Conservation (phyloP, 35 echinoderm and acorn worm species). For the Ptychodera flava region DNA sequence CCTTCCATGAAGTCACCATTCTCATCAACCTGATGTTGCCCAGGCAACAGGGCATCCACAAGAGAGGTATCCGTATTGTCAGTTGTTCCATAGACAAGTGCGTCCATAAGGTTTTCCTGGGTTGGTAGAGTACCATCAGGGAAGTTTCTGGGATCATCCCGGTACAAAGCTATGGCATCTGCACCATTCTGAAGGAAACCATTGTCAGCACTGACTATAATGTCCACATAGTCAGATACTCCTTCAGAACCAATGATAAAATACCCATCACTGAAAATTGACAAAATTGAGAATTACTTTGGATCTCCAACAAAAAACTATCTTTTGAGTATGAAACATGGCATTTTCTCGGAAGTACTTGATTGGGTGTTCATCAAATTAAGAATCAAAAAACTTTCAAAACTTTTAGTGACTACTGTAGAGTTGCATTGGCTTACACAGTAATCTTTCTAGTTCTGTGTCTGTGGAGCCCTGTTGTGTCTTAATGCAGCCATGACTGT, state of each 20-base stretch:
- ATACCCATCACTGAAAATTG: slow-evolving; percentile 48
- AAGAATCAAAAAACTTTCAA: too few relatives aligned
- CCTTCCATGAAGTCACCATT: slow-evolving; percentile 35
- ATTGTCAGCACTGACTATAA: not conserved
- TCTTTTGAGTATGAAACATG: not conserved
- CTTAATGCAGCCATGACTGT: too few relatives aligned
- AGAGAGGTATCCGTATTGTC: slow-evolving; percentile 23
- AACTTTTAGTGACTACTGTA: too few relatives aligned
- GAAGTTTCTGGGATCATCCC: slow-evolving; percentile 31
- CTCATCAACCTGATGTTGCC: slow-evolving; percentile 47
- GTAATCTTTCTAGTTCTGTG: too few relatives aligned
- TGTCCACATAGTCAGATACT: slow-evolving; percentile 4
- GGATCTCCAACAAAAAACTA: not conserved
- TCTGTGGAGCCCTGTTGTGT: too few relatives aligned
- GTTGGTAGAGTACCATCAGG: slow-evolving; percentile 32
- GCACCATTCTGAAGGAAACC: slow-evolving; percentile 34
- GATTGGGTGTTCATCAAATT: too few relatives aligned
- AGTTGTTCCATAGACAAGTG: slow-evolving; percentile 47
- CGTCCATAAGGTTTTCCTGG: slow-evolving; percentile 52
- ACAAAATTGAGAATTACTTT: not conserved
- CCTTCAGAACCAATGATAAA: slow-evolving; percentile 34
- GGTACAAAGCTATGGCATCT: slow-evolving; percentile 73
- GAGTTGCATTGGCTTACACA: too few relatives aligned
- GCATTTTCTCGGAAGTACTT: slow-evolving; percentile 2
- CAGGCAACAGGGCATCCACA: slow-evolving; percentile 29